Base-by-base conservation (phyloP, 1,140 invertebrate species). In the Nylanderia fulva region DNA sequence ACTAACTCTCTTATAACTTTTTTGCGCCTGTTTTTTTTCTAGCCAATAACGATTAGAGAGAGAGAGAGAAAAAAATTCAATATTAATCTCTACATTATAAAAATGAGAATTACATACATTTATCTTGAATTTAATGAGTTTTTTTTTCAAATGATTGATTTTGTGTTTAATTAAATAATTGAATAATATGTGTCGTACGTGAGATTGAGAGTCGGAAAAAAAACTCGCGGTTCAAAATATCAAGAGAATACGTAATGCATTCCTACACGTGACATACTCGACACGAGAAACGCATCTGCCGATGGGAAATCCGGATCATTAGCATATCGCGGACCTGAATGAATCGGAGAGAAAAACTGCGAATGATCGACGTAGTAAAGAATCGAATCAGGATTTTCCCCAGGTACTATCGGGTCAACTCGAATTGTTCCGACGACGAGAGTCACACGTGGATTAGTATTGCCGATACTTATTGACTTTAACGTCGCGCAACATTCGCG, bases 241-340 rank as follows among this genome's bases (percentile, higher is more conserved):
- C 8, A 36, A 77, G 8, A 52, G 21, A 13, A 63, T 45, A 7
- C 36, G 9, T 18, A 21, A 24, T 15, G n/a, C 29, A 36, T 48
- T 27, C 27, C 42, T n/a, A 18, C 76, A 79, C 76, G 76, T 54
- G 63, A 15, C 76, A n/a, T n/a, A 39, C n/a, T 66, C 29, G 29
- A 79, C 5, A 72, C 15, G 52, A 45, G 29, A 69, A 7, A 33
- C 27, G 69, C 66, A 82, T 24, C 52, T 60, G 77, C 8, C 24
- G 66, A 45, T 29, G 77, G 77, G 39, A 72, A 82, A 82, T 82
- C 36, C 77, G 60, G 36, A 29, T 60, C 66, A 72, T 82, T 82
- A 71, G 29, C 66, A 82, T 71, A 60, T 27, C 33, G 52, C 24
- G 66, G 52, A 48, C 45, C 13, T 7, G 24, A 13, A 36, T 6